Conservation (phyloP, 2,113 vertebrate genomes). For the Anarrhichthys ocellatus region DNA sequence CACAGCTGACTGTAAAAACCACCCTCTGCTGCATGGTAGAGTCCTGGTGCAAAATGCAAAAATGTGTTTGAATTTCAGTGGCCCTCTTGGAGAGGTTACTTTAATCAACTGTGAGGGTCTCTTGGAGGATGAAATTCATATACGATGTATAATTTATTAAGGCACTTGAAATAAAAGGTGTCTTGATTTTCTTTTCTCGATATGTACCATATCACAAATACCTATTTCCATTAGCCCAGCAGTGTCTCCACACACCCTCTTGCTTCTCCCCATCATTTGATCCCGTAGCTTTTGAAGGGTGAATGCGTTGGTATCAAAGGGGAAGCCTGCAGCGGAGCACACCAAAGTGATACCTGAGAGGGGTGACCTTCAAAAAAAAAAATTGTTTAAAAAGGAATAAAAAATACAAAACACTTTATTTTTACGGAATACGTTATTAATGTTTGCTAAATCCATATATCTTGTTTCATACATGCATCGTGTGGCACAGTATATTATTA, state of each 20-base stretch:
- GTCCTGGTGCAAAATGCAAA: constrained; percentile 47
- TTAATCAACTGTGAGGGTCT: not conserved
- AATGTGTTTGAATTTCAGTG: not conserved
- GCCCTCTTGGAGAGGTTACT: not conserved
- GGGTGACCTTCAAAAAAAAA: constrained; percentile 56
- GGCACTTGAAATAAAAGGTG: not conserved
- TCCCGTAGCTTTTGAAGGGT: constrained; percentile 46
- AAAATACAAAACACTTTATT: not conserved
- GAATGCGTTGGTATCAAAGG: constrained; percentile 61
- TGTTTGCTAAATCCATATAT: accelerated
- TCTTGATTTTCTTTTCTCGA: not conserved
- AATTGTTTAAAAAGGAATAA: not conserved
- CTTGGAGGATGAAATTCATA: not conserved
- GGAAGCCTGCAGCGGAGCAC: constrained; percentile 76
- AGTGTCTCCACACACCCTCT: constrained; percentile 36
- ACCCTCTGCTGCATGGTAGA: constrained; percentile 35
- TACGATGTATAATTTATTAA: not conserved
- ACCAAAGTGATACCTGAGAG: constrained; percentile 64
- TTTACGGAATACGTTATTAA: accelerated
- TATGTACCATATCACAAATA: not conserved
- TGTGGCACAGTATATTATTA: not conserved
- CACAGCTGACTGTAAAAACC: constrained; percentile 64
- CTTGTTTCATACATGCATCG: not conserved
- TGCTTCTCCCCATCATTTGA: constrained; percentile 39
- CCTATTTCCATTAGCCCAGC: not conserved